Conservation (phyloP, 2,888 invertebrate species). For the Teleogryllus oceanicus region DNA sequence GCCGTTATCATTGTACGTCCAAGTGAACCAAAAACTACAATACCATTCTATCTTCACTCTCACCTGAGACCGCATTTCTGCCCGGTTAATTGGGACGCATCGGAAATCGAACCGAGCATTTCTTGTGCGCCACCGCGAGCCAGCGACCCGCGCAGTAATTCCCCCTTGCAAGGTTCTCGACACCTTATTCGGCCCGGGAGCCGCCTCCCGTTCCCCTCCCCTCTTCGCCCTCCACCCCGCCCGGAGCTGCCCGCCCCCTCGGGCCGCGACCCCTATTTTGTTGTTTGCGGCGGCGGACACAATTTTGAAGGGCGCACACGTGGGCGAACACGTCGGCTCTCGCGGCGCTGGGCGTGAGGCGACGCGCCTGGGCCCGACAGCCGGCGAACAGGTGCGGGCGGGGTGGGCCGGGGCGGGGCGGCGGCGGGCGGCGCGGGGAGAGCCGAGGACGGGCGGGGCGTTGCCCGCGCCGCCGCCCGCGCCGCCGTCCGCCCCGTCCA, state of each 20-base stretch:
- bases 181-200: neutral
- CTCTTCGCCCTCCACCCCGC: no score
- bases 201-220: no score
- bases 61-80: no score
- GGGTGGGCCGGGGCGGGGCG: neutral
- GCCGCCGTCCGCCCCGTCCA: neutral
- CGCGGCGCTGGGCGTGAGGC: neutral
- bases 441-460: neutral
- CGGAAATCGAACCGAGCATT: no score
- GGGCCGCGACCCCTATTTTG: conserved; percentile 4
- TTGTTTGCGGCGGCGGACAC: conserved; percentile 18
- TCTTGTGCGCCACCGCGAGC: no score
- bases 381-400: conserved; percentile 3
- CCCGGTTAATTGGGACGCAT: no score
- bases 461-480: neutral
- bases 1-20: no score
- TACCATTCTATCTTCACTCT: no score
- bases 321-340: conserved; percentile 1
- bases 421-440: neutral
- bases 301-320: conserved; percentile 18
- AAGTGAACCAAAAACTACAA: no score
- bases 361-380: conserved; percentile 7
- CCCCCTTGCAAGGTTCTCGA: neutral
- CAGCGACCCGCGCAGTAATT: neutral
- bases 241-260: no score